Conservation (phyloP, 2,113 vertebrate genomes). For the Egretta garzetta region DNA sequence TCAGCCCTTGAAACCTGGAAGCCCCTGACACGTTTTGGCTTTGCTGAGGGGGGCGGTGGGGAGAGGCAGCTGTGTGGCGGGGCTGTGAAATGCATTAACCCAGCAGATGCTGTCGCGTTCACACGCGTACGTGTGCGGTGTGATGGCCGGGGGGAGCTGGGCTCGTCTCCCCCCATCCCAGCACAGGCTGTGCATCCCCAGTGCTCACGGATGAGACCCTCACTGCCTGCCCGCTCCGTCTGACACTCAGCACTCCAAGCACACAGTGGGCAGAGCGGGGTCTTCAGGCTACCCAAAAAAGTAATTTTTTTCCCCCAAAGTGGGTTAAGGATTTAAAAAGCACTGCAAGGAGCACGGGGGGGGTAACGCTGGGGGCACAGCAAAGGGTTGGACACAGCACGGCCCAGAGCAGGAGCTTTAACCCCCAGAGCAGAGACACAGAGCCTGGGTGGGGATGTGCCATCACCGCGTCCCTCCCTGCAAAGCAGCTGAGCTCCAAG, state of each 20-base stretch:
- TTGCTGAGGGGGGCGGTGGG: not conserved
- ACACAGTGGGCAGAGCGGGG: rapidly evolving
- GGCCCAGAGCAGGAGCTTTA: not conserved
- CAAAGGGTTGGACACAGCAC: not conserved
- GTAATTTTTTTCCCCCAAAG: rapidly evolving
- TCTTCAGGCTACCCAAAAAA: not conserved
- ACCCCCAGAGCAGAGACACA: not conserved
- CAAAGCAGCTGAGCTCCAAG: not conserved
- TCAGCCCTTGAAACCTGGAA: not conserved
- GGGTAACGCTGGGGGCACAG: not conserved
- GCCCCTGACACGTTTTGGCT: not conserved
- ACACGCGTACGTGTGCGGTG: rapidly evolving
- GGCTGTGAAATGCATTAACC: slow-evolving; percentile 2
- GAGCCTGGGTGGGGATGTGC: not conserved
- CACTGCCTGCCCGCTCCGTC: not conserved
- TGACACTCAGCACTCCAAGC: not conserved
- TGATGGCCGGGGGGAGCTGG: not conserved
- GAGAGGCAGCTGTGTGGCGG: not conserved
- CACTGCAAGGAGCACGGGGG: rapidly evolving
- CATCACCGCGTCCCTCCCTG: too few relatives aligned
- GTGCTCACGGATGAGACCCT: not conserved
- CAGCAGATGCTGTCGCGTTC: not conserved
- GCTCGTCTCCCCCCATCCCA: not conserved
- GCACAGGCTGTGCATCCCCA: rapidly evolving
- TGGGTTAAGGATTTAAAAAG: not conserved